A percentile compares a stretch with the other conserved stretches of the same genome.
phyloP scores from a whole-genome alignment of 2,113 vertebrate species.

The Rhabdornis inornatus region DNA sequence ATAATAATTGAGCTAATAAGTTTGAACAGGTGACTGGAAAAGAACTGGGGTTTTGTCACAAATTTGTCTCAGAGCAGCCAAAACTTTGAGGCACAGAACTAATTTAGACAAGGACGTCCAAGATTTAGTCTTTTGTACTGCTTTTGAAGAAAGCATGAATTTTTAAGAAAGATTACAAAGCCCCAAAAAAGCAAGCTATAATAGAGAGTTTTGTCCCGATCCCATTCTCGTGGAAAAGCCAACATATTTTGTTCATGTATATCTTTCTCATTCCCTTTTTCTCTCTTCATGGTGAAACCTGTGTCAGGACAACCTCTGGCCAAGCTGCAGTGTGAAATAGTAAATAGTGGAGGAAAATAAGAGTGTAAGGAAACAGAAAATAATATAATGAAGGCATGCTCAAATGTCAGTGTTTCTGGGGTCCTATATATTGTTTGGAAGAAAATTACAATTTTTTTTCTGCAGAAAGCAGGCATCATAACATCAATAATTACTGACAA shows the following conservation, averaged over 20 bases:
- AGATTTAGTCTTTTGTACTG: background rate
- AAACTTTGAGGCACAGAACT: background rate
- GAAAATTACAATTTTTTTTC: background rate
- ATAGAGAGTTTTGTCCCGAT: background rate
- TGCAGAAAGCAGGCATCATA: background rate
- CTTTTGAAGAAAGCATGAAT: background rate
- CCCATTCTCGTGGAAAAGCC: background rate
- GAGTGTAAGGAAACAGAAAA: background rate
- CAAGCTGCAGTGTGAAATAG: background rate
- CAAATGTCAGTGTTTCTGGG: background rate
- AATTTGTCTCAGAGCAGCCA: background rate
- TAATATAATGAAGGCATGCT: background rate
- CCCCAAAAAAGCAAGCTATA: accelerated
- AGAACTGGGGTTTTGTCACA: background rate
- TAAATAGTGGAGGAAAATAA: background rate
- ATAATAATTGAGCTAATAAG: background rate
- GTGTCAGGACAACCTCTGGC: background rate
- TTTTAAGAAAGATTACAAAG: background rate
- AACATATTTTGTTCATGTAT: accelerated
- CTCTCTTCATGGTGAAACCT: background rate
- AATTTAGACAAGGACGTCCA: background rate
- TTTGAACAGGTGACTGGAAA: background rate
- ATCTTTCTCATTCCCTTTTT: background rate
- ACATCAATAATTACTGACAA: background rate
- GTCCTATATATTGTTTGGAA: background rate